These are phyloP conservation scores for Leptothorax acervorum DNA, from an alignment of 2,888 invertebrate species.

Conservation along the genomic window DNA sequence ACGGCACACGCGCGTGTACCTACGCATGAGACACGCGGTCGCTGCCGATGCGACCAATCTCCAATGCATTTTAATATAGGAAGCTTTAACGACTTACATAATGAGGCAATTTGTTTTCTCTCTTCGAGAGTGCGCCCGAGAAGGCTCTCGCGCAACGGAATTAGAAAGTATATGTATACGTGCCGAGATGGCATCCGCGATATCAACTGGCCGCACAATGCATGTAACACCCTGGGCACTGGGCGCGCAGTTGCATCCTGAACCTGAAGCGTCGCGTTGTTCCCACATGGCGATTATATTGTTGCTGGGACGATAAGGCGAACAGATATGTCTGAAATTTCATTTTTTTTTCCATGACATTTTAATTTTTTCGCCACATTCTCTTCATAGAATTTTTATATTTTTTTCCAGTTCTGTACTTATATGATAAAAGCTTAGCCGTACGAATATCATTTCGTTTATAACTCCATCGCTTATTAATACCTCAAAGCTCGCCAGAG, in stretches of 20 bases:
- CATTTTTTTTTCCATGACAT: neutral
- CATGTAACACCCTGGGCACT: conserved; percentile 13
- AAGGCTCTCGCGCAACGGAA: conserved; percentile 28
- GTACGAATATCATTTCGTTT: neutral
- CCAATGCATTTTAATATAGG: conserved; percentile 48
- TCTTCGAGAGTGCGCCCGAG: conserved; percentile 23
- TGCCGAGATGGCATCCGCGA: conserved; percentile 41
- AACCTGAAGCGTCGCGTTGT: conserved; percentile 9
- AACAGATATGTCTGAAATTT: neutral
- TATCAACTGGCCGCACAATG: conserved; percentile 31
- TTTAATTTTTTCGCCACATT: neutral
- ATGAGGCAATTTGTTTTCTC: conserved; percentile 48
- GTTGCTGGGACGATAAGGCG: conserved; percentile 11
- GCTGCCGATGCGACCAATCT: conserved; percentile 32
- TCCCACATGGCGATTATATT: conserved; percentile 13
- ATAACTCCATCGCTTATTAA: neutral
- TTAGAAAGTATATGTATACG: conserved; percentile 38
- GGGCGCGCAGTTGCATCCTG: conserved; percentile 13
- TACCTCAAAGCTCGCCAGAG: neutral
- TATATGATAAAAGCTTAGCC: neutral
- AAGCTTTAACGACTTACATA: conserved; percentile 51
- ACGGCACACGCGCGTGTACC: neutral
- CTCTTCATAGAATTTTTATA: neutral
- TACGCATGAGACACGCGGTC: conserved; percentile 26
- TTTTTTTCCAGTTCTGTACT: neutral